Evolutionary conservation across 2,113 vertebrate species (phyloP), one percentile per base, ranked within the genome.

Genomic region (Typhlomys cinereus): DNA sequence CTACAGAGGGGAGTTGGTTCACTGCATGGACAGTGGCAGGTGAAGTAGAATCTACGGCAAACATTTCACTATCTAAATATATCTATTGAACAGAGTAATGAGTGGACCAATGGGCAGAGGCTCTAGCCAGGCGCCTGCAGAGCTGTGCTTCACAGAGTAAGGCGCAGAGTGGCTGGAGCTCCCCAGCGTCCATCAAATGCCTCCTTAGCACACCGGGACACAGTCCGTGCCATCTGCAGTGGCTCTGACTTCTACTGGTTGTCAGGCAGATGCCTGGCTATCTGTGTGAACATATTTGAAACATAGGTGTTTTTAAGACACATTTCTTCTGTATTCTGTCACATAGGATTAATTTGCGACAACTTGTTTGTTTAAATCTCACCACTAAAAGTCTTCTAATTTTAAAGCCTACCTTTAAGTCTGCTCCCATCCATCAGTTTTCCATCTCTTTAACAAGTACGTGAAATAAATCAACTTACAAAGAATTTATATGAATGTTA

Each of bases 161-260:
- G 61, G 29, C 50, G 29, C 23, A 10, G 11, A 27, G 31, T 12
- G 13, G n/a, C 50, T 39, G 71, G 41, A 80, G 31, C 34, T 10
- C 3, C 34, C 13, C 15, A 2, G 5, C 9, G 44, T 27, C 4
- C 1, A 0, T 15, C 11, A 2, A 8, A 4, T 17, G 3, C 36
- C 41, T 83, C 34, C 23, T 59, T 18, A 57, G 46, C 41, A 29
- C 1, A 0, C 0, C 25, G 23, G 44, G 1, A 0, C 7, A 7
- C 13, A 31, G 4, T 18, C 46, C 29, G 6, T 0, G 13, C 13
- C 34, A 18, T 36, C 3, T 4, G 62, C 27, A 46, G 2, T 57
- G 21, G 54, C 18, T 74, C 75, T 46, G 21, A 48, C 54, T n/a
- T 44, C 62, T 50, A 9, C 39, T 85, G 48, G 25, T 54, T 44